Conservation (phyloP, 2,797 vertebrate species). For the Acropternis orthonyx region DNA sequence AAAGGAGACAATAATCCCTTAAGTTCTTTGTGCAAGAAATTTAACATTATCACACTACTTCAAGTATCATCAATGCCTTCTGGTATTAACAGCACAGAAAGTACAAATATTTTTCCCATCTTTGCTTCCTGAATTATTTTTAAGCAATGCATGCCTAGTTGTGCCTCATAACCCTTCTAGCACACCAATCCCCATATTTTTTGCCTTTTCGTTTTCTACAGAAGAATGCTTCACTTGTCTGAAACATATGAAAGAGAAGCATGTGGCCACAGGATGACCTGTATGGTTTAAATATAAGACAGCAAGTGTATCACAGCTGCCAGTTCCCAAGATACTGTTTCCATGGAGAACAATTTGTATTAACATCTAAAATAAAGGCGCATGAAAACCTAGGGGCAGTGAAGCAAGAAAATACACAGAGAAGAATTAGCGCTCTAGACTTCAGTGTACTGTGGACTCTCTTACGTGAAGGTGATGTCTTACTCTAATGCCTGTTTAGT, state of each 20-base stretch:
- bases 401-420: not conserved
- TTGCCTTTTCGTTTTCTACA: not conserved
- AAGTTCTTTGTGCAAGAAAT: not conserved
- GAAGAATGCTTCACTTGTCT: not conserved
- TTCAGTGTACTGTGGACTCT: not conserved
- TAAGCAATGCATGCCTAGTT: not conserved
- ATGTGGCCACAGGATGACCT: not conserved
- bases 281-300: not conserved
- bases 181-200: not conserved
- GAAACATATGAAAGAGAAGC: not conserved
- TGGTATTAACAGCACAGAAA: not conserved
- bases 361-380: not conserved
- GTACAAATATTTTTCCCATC: not conserved
- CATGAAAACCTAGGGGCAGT: not conserved
- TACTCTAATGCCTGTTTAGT: not conserved
- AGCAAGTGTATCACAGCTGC: not conserved
- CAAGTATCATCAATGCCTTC: not conserved
- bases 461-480: not conserved
- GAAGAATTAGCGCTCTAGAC: not conserved
- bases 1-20: not conserved
- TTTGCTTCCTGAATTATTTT: not conserved
- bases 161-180: not conserved
- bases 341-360: slow-evolving; percentile 26
- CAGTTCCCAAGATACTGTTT: slow-evolving; percentile 16
- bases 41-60: not conserved